Evolutionary conservation across 1,140 invertebrate genomes (phyloP), one percentile per base, ranked within the genome.

Genomic region (Bombus difficillimus): DNA sequence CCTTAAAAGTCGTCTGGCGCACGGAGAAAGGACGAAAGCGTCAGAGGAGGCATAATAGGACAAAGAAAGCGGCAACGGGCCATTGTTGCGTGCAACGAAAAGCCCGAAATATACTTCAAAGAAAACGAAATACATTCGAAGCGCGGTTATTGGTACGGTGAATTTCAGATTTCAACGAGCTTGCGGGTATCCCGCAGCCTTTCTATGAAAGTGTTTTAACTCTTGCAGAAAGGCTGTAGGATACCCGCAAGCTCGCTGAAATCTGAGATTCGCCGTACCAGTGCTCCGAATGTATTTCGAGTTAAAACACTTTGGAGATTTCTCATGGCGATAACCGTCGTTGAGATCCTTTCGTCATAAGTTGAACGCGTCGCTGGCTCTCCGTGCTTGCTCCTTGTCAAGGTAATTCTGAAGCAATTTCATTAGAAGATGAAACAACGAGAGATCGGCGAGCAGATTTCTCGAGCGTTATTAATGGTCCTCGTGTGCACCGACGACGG

Each of bases 31-130:
- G 74, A 32, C 22, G 73, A 59, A 25, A n/a, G 32, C 73, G 73
- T 83, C 43, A 39, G 22, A 37, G 3, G 6, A 32, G 64, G 73
- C 47, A 83, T 83, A 83, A 83, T 83, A 28, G 74, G 37, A n/a
- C 64, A 78, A 83, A 69, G 64, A 78, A 83, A 69, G 74, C 59
- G 43, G 81, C n/a, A 39, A 39, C 73, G 64, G 22, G 74, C 39
- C 74, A 78, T 83, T 83, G 82, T 83, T 34, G 82, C 62, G 59
- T 62, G 41, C 75, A 82, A 82, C 81, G 81, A 75, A 75, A 82
- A 75, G 81, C 71, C 69, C 71, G 81, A 66, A 82, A 82, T 82
- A 75, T 57, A 62, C 43, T 83, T 69, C 64, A 59, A 83, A 83
- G 81, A 59, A 77, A 76, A 59, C 82, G 75, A 71, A 37, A 78